Evolutionary conservation across 2,888 invertebrate species (phyloP), one percentile per base, ranked within the genome.

Genomic region (Digitonthophagus gazella): DNA sequence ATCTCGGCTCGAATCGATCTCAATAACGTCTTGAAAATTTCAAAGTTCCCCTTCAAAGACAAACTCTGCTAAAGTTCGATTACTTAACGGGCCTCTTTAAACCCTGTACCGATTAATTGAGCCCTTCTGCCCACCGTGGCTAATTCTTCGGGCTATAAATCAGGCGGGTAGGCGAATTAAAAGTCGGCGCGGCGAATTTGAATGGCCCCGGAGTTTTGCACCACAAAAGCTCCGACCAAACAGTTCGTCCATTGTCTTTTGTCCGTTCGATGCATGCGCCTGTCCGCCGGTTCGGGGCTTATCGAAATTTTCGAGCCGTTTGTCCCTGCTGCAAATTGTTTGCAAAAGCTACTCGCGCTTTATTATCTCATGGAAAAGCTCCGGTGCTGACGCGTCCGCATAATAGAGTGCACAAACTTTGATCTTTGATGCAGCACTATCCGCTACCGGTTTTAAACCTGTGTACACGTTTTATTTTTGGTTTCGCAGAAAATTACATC

Each of bases 201-300:
- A 58, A 58, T 11, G 58, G 18, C 14, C 20, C 20, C 4, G 18
- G 58, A n/a, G n/a, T n/a, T n/a, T n/a, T n/a, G n/a, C n/a, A 11
- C 28, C 11, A 44, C 28, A 44, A 44, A 44, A 44, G 28, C 28
- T 44, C 58, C n/a, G 20, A 58, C 58, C 58, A 16, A 58, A 58
- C 58, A 58, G 20, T 15, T 58, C 18, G 4, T 16, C 58, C 58
- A 15, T 58, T 58, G 18, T 16, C 11, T 11, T 44, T 44, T 44
- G 28, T 1, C 3, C 28, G 28, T 44, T 44, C 28, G 28, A 44
- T 44, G n/a, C n/a, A n/a, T n/a, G n/a, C n/a, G n/a, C n/a, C n/a
- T n/a, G 28, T 44, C 28, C 28, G 11, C 28, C 8, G 11, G 28
- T 44, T 44, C n/a, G 28, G 28, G 11, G 28, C 28, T 44, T 44